These are phyloP conservation scores for Macrotrachela quadricornifera DNA, from an alignment of 1,140 invertebrate species.

Conservation along the genomic window DNA sequence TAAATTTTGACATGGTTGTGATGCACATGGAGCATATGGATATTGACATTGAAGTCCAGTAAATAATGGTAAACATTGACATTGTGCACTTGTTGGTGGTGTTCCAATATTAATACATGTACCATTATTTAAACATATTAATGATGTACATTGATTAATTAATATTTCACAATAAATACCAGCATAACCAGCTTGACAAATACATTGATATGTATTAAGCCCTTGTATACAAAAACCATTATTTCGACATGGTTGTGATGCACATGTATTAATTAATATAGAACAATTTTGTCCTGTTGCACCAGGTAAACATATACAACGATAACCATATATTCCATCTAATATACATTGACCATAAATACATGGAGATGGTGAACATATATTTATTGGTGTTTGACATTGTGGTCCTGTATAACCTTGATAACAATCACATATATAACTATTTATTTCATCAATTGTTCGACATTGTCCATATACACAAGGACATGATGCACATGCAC, in stretches of 20 bases:
- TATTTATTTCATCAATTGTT: not conserved
- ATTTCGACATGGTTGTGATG: constrained; percentile 59
- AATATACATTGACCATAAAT: too few relatives aligned
- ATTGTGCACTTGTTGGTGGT: not conserved
- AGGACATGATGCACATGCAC: constrained; percentile 45
- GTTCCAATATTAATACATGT: constrained; percentile 39
- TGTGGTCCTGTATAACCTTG: constrained; percentile 2
- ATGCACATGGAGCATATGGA: not conserved
- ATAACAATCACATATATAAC: constrained; percentile 3
- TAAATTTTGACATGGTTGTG: not conserved
- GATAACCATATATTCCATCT: constrained; percentile 46
- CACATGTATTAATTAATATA: constrained; percentile 4
- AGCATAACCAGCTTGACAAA: constrained; percentile 3
- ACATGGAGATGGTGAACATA: not conserved
- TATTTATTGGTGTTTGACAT: not conserved
- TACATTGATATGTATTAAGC: not conserved
- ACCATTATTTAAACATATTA: constrained; percentile 68
- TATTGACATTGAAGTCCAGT: not conserved
- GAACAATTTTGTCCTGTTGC: constrained; percentile 42
- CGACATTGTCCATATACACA: constrained; percentile 41
- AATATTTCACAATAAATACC: constrained; percentile 6
- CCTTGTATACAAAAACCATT: constrained; percentile 52
- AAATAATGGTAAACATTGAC: constrained; percentile 9
- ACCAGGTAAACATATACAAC: constrained; percentile 60
- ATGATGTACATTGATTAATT: constrained; percentile 53